Evolutionary conservation across 2,797 vertebrate genomes (phyloP).

Genomic region (Tragopan temminckii): DNA sequence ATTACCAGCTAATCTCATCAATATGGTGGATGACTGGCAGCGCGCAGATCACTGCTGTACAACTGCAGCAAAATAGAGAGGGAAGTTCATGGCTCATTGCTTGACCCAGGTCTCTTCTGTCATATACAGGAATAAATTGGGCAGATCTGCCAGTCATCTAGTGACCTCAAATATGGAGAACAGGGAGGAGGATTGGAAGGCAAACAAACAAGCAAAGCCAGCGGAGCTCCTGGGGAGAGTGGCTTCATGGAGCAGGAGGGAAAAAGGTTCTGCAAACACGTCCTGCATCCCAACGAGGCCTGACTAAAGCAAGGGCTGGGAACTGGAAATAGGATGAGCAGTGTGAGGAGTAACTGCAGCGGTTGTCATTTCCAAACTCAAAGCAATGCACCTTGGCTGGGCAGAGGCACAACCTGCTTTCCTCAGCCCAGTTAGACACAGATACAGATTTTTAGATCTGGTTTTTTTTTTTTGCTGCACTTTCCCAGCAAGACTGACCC

Average conservation of each 20-base stretch:
- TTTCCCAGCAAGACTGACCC: background rate
- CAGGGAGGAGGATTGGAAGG: background rate
- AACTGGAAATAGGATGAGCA: background rate
- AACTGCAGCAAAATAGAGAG: background rate
- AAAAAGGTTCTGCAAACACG: slow-evolving; percentile 17
- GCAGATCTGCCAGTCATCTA: slow-evolving; percentile 4
- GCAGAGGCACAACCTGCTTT: background rate
- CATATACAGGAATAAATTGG: slow-evolving; percentile 36
- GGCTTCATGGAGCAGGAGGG: background rate
- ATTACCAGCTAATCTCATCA: slow-evolving; percentile 98
- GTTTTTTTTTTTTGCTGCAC: background rate
- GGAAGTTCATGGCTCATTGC: slow-evolving; percentile 31
- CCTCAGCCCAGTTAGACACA: background rate
- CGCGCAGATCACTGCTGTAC: slow-evolving; percentile 46
- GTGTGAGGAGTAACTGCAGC: background rate
- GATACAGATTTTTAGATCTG: background rate
- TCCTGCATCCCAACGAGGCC: slow-evolving; percentile 47
- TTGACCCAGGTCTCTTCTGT: slow-evolving; percentile 42
- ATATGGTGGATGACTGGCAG: slow-evolving; percentile 87
- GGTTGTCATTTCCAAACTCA: background rate
- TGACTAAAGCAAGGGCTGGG: slow-evolving; percentile 11
- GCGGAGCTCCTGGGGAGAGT: background rate
- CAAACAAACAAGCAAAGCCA: slow-evolving; percentile 43
- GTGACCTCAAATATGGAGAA: slow-evolving; percentile 41
- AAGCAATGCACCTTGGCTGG: accelerated